Evolutionary conservation across 2,797 vertebrate species (phyloP), one percentile per base, ranked within the genome.

Genomic region (Poecile montanus): DNA sequence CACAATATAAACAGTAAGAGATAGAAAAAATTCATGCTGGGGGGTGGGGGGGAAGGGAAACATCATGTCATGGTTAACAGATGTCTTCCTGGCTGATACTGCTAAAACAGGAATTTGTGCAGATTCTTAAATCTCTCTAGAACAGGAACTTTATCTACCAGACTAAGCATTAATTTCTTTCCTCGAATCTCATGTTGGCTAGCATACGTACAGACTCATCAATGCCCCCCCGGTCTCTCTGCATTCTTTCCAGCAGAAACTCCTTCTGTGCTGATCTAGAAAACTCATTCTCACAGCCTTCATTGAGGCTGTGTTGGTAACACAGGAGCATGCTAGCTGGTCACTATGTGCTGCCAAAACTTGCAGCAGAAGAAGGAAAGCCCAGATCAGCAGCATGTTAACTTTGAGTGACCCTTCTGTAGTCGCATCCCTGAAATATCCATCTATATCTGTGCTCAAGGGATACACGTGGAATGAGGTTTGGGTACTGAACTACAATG

Each of bases 61-160:
- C 87, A 83, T 89, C 89, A 27, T 94, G 89, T 94, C 91, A 65
- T 14, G 4, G 61, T 85, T 96, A 92, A 96, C 96, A 95, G 91
- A 94, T 96, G 89, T 96, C 94, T 96, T 96, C 96, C 96, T 95
- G 94, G 93, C 89, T 92, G 95, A 88, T 83, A 85, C 82, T n/a
- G 66, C 93, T 93, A 45, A 92, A 94, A 73, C 56, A 91, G 93
- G 74, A 96, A 91, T 95, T 91, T 2, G 65, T 93, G 78, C 63
- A 67, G 63, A 74, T 93, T 73, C 77, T 79, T 70, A 91, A 87
- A 73, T 61, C 90, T 79, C 53, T 63, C 71, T 71, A 29, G 67
- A 84, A 65, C 38, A 60, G 91, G 88, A 95, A 67, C 34, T 94
- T 88, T 72, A 62, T 88, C 80, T 71, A 57, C 38, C 48, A 74